Conservation (phyloP, 2,888 invertebrate genomes). For the Tridacna gigas region DNA sequence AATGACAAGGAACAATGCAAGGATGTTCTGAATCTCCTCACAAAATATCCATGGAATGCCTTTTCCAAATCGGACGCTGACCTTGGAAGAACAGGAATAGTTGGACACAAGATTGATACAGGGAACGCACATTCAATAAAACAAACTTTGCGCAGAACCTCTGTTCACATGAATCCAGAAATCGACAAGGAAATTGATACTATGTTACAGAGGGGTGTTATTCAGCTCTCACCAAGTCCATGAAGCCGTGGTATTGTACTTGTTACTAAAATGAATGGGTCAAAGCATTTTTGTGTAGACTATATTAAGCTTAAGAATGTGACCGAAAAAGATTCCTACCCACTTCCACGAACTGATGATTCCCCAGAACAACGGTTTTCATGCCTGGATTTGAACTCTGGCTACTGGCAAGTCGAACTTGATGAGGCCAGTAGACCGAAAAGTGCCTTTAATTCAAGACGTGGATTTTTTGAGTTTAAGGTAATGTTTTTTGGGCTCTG, state of each 20-base stretch:
- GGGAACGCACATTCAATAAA: background rate
- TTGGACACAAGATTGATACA: slow-evolving; percentile 21
- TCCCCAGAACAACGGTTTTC: slow-evolving; percentile 8
- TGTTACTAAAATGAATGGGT: slow-evolving; percentile 35
- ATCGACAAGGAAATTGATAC: slow-evolving; percentile 33
- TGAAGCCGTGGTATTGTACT: slow-evolving; percentile 38
- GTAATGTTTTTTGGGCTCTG: background rate
- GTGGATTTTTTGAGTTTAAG: slow-evolving; percentile 5
- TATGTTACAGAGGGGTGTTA: slow-evolving; percentile 36
- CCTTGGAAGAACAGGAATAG: background rate
- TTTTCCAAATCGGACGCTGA: background rate
- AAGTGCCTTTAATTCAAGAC: slow-evolving; percentile 2
- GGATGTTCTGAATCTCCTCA: slow-evolving; percentile 4
- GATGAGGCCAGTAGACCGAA: slow-evolving; percentile 23
- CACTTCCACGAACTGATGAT: slow-evolving; percentile 31
- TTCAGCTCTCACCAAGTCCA: slow-evolving; percentile 10
- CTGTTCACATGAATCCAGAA: slow-evolving; percentile 20
- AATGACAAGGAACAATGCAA: background rate
- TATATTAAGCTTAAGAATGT: slow-evolving; percentile 37
- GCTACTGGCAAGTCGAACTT: slow-evolving; percentile 51
- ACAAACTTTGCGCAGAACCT: slow-evolving; percentile 27
- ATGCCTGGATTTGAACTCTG: slow-evolving; percentile 56
- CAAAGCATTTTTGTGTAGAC: slow-evolving; percentile 23
- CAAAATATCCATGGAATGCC: slow-evolving; percentile 15
- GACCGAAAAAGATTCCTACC: slow-evolving; percentile 32